phyloP scores from a whole-genome alignment of 2,113 vertebrate species.

The Ginglymostoma cirratum region DNA sequence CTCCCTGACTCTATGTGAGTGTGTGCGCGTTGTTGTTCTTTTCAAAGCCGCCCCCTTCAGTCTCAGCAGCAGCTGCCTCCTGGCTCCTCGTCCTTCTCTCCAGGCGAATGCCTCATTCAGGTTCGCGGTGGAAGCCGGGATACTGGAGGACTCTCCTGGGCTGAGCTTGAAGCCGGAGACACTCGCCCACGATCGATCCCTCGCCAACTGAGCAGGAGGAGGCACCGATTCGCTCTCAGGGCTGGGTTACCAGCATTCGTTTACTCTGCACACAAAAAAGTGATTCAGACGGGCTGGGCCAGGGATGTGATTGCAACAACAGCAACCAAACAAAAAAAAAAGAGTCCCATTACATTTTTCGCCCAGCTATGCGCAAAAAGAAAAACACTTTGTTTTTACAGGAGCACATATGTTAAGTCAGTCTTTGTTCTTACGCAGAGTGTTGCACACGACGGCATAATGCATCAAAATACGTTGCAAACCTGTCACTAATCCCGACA shows the following conservation, averaged over 20 bases:
- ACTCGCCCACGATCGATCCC: neutral
- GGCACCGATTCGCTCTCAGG: neutral
- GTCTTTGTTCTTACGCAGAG: neutral
- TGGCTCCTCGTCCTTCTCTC: neutral
- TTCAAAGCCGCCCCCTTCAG: neutral
- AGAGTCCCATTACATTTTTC: neutral
- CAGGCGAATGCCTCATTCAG: conserved; percentile 8
- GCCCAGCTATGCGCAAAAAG: neutral
- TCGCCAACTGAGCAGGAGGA: neutral
- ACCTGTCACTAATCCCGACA: neutral
- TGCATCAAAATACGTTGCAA: neutral
- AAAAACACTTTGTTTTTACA: neutral
- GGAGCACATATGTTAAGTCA: neutral
- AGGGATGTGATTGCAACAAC: neutral
- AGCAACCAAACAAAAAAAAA: neutral
- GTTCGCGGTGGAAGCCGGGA: conserved; percentile 45
- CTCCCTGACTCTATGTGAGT: neutral
- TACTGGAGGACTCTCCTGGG: conserved; percentile 42
- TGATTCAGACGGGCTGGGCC: neutral
- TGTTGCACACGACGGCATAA: neutral
- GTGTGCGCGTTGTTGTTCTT: neutral
- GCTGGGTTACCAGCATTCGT: neutral
- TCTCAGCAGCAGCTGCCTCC: neutral
- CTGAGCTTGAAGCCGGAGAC: neutral
- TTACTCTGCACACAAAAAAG: neutral